phyloP scores from a whole-genome alignment of 2,888 invertebrate genomes.

The Sminthurides aquaticus region DNA sequence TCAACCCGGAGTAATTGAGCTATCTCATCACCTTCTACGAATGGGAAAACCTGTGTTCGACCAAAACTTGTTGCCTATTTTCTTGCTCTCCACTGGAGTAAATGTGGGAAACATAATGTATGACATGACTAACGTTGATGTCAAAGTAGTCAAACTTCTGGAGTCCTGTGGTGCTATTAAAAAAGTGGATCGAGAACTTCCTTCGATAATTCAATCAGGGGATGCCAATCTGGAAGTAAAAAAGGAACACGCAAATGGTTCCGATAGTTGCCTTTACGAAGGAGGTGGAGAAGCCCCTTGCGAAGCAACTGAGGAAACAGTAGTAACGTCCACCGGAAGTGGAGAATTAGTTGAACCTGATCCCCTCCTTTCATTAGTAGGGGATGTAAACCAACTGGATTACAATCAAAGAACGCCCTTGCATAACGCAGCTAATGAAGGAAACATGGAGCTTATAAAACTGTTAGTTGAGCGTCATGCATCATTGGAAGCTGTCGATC shows the following conservation, averaged over 20 bases:
- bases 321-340: constrained; percentile 46
- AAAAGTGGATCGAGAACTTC: constrained; percentile 20
- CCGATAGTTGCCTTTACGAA: constrained; percentile 43
- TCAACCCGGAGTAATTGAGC: constrained; percentile 49
- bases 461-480: constrained; percentile 54
- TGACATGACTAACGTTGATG: constrained; percentile 30
- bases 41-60: constrained; percentile 37
- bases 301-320: constrained; percentile 45
- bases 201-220: background rate
- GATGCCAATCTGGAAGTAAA: constrained; percentile 33
- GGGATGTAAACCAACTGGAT: constrained; percentile 53
- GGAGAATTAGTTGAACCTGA: constrained; percentile 48
- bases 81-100: constrained; percentile 38
- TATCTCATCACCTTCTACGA: constrained; percentile 48
- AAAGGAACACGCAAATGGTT: constrained; percentile 42
- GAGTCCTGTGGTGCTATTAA: constrained; percentile 37
- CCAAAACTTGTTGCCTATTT: constrained; percentile 33
- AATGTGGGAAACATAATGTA: constrained; percentile 24
- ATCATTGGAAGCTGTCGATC: constrained; percentile 41
- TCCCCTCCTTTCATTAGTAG: constrained; percentile 46
- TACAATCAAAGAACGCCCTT: constrained; percentile 62
- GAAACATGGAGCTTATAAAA: constrained; percentile 61
- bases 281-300: constrained; percentile 48
- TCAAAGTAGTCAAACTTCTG: constrained; percentile 39
- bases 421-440: constrained; percentile 68